Conservation (phyloP, 1,140 invertebrate species). For the Drosophila orosa region DNA sequence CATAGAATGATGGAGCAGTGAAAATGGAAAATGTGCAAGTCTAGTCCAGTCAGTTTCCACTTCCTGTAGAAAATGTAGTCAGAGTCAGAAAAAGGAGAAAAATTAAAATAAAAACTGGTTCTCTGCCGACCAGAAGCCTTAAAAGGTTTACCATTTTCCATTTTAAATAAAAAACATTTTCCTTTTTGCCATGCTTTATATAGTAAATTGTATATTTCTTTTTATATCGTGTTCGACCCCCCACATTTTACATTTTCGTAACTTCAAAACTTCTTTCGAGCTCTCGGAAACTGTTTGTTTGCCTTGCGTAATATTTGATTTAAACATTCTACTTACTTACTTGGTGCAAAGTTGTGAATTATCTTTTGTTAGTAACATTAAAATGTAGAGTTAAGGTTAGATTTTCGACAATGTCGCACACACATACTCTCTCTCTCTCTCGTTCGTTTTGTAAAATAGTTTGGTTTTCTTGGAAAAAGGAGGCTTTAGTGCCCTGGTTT, state of each 20-base stretch:
- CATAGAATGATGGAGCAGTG: conserved; percentile 57
- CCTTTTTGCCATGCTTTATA: conserved; percentile 31
- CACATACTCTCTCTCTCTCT: conserved; percentile 63
- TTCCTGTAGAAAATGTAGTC: conserved; percentile 60
- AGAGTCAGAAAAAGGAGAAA: conserved; percentile 11
- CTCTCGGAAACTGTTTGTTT: conserved; percentile 31
- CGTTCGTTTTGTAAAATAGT: conserved; percentile 66
- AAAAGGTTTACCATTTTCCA: conserved; percentile 7
- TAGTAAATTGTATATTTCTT: conserved; percentile 53
- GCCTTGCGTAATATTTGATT: conserved; percentile 47
- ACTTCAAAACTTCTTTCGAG: conserved; percentile 23
- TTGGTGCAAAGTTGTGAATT: conserved; percentile 59
- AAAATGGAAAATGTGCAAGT: conserved; percentile 60
- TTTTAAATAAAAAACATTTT: conserved; percentile 4
- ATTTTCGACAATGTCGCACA: conserved; percentile 48
- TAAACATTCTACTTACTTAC: conserved; percentile 73
- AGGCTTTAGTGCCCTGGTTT: conserved; percentile 18
- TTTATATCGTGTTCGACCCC: conserved; percentile 24
- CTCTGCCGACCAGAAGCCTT: background rate
- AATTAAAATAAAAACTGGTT: conserved; percentile 26
- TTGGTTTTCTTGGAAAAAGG: conserved; percentile 37
- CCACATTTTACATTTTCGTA: conserved; percentile 51
- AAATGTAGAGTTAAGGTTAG: conserved; percentile 53
- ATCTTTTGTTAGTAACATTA: conserved; percentile 57
- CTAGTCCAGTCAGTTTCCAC: conserved; percentile 34